Evolutionary conservation across 2,888 invertebrate genomes (phyloP), one percentile per base, ranked within the genome.

Genomic region (Alitta virens): DNA sequence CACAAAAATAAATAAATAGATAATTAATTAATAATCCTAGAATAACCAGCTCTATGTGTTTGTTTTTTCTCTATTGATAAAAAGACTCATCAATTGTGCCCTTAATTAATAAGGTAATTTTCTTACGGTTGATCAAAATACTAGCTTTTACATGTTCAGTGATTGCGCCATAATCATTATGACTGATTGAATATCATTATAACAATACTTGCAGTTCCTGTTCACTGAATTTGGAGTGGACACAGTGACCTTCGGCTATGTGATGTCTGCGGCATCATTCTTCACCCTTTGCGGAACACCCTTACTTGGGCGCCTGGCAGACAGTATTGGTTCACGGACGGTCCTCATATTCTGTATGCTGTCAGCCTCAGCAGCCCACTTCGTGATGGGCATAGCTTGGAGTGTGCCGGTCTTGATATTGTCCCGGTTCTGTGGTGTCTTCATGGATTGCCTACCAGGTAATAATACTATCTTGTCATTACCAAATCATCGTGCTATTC

Each of bases 231-330:
- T 50, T 18, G 50, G 23, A 12, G 27, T 27, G 12, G 58, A 58
- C 51, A 27, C 49, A 3, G 38, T 38, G 43, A 58, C 58, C 18
- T 58, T 49, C 33, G 50, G 58, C 3, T 58, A 51, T 38, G 24
- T 58, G 23, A n/a, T 23, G 51, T 33, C 33, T 1, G 18, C 33
- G 2, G 49, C 23, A 24, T 49, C 50, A 18, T 51, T 58, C 38
- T 40, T 58, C 49, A 21, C 21, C 16, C 49, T 58, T 7, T 25
- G 16, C 9, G 16, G 50, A 14, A 58, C 33, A 21, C 58, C 58
- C 1, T 7, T 58, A 18, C 2, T 58, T 16, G 49, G 50, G n/a
- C n/a, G 27, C 26, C 21, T 58, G 3, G 58, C 58, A 12, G 58
- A 58, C 24, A 27, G 16, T 14, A 27, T 58, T n/a, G 58, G 58